These are phyloP conservation scores for Xanthia icteritia DNA, from an alignment of 2,888 invertebrate species.

Conservation along the genomic window DNA sequence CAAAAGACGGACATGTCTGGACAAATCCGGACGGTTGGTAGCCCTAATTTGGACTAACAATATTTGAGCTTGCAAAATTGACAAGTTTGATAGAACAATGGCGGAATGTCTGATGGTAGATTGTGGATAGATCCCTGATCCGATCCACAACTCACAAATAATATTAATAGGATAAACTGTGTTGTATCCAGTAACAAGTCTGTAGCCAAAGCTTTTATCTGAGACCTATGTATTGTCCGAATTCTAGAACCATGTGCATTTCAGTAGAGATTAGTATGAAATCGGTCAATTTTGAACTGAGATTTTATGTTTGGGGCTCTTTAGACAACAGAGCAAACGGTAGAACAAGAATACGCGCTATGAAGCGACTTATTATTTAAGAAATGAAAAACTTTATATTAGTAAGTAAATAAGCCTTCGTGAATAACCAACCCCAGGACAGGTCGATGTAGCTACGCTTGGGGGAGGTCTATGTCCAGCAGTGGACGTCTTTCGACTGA, in stretches of 20 bases:
- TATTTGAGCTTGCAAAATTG: conserved; percentile 2
- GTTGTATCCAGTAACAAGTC: background rate
- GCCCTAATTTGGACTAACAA: too few relatives aligned
- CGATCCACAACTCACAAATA: conserved; percentile 2
- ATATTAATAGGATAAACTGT: conserved; percentile 8
- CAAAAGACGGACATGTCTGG: too few relatives aligned
- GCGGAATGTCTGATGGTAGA: conserved; percentile 15
- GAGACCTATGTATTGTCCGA: background rate
- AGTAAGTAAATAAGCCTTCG: background rate
- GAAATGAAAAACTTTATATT: too few relatives aligned
- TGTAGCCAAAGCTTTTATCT: background rate
- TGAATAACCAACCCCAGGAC: background rate
- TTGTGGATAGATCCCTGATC: conserved; percentile 1
- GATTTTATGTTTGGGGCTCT: too few relatives aligned
- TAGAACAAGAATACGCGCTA: background rate
- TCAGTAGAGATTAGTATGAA: background rate
- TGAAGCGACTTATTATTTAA: background rate
- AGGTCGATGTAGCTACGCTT: background rate
- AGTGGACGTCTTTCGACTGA: background rate
- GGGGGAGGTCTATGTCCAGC: background rate
- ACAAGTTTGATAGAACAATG: conserved; percentile 33
- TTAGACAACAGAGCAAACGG: background rate
- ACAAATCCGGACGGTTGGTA: too few relatives aligned
- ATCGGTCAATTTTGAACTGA: too few relatives aligned
- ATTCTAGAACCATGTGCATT: background rate